phyloP scores from a whole-genome alignment of 2,797 vertebrate genomes.

The Sebastiscus tertius region DNA sequence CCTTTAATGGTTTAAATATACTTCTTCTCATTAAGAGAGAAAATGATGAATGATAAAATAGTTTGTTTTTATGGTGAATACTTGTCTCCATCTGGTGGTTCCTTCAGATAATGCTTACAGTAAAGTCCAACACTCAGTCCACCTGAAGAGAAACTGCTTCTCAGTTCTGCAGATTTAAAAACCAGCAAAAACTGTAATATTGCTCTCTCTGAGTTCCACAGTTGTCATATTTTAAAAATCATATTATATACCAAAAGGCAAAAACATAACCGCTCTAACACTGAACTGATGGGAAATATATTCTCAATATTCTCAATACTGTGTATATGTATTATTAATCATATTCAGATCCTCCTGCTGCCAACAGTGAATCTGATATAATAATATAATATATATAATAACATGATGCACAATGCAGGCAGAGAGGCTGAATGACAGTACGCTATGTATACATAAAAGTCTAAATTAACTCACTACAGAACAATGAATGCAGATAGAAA shows the following conservation, averaged over 20 bases:
- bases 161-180: background rate
- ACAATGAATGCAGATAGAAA: background rate
- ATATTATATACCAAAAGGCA: background rate
- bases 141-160: background rate
- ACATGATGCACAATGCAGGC: rapidly evolving
- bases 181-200: background rate
- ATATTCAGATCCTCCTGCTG: background rate
- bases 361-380: background rate
- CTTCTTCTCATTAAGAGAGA: background rate
- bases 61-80: background rate
- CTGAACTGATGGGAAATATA: background rate
- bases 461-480: background rate
- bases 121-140: background rate
- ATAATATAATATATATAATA: background rate
- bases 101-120: background rate
- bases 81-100: constrained; percentile 50
- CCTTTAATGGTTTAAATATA: background rate
- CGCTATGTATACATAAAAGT: too few relatives aligned
- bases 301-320: background rate
- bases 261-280: background rate
- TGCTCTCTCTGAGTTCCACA: background rate
- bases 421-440: background rate
- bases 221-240: background rate
- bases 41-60: background rate
- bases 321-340: background rate